These are phyloP conservation scores for Xestia c-nigrum DNA, from an alignment of 2,888 invertebrate genomes.

Conservation along the genomic window DNA sequence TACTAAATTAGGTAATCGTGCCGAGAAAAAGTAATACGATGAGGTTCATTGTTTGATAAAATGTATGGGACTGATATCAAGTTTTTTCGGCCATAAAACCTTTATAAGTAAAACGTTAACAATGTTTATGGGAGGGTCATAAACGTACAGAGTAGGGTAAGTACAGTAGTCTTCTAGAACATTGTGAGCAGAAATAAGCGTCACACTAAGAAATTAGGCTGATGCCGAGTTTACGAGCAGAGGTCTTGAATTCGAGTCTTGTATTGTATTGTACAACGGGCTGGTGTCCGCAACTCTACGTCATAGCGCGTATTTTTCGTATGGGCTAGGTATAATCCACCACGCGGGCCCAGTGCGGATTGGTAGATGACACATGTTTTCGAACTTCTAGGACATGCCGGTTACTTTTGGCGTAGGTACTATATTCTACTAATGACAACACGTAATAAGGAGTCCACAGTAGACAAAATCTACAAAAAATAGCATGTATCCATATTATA, in stretches of 20 bases:
- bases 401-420: neutral
- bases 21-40: conserved; percentile 41
- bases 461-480: neutral
- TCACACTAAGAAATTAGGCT: neutral
- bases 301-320: no score
- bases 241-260: neutral
- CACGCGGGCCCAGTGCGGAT: no score
- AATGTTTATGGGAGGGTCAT: conserved; percentile 46
- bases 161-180: conserved; percentile 16
- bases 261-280: no score
- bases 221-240: neutral
- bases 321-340: no score
- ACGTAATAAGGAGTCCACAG: neutral
- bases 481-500: no score
- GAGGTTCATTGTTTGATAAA: conserved; percentile 49
- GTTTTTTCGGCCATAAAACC: conserved; percentile 51
- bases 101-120: conserved; percentile 54
- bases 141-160: conserved; percentile 8
- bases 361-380: no score
- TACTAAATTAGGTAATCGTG: conserved; percentile 34
- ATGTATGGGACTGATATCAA: conserved; percentile 44
- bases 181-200: conserved; percentile 2
- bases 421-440: neutral
- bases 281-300: no score
- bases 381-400: no score